Base-by-base conservation (phyloP, 1,140 invertebrate species). In the Anagrus nilaparvatae region DNA sequence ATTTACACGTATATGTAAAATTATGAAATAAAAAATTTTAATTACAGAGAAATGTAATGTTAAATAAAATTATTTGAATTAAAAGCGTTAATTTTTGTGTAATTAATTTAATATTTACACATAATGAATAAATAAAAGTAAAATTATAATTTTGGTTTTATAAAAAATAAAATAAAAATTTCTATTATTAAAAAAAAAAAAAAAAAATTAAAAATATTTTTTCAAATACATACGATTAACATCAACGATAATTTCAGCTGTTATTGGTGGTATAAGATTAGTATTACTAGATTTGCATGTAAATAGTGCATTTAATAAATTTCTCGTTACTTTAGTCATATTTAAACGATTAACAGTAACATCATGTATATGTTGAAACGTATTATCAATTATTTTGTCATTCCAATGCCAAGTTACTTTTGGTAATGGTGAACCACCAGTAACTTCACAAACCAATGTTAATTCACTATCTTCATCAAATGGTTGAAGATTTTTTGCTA, bases 331-430 rank as follows among this genome's bases (percentile, higher is more conserved):
- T 12, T 42, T 50, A 2, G 35, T 38, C 19, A 70, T 48, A 33
- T 62, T 46, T 14, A 71, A 44, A 20, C 44, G 48, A 51, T 68
- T 69, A 20, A 58, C 52, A n/a, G 59, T 72, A 39, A 78, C 72
- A 10, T 79, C 60, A 18, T 70, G 58, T 47, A 77, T 74, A 54
- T 9, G 58, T 37, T 5, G 58, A 56, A 66, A 77, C 13, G 71
- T 72, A 48, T 81, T 78, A 61, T 87, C 86, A 31, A 88, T 64
- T 2, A 87, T 66, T 5, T 78, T 75, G 52, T 82, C 82, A 36
- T 85, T 79, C 47, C 83, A 74, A 82, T 84, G 86, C 86, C 86
- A 89, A 14, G 82, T 86, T 27, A 90, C 82, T 38, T 76, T 71
- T 0, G 86, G 85, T 20, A 77, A 71, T 12, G 86, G 86, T 33